A percentile compares a stretch with the other conserved stretches of the same genome.
phyloP scores from a whole-genome alignment of 92 coral and sea anemone genomes.

The Porites evermanni region DNA sequence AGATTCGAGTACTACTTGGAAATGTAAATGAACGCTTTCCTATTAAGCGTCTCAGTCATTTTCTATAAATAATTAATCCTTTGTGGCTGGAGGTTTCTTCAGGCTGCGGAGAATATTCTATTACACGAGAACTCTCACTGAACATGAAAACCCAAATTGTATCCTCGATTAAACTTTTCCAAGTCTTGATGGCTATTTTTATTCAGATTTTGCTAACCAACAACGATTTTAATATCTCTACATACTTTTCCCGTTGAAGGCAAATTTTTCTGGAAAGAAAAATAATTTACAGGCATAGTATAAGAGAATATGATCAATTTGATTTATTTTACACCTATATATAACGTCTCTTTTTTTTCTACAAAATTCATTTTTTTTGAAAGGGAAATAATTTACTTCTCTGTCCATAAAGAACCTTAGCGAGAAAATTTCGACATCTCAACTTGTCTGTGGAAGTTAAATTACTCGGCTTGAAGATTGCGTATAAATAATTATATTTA shows the following conservation, averaged over 20 bases:
- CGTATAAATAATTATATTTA: slow-evolving; percentile 46
- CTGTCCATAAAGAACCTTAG: slow-evolving; percentile 32
- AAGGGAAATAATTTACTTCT: slow-evolving; percentile 38
- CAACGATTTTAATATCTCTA: slow-evolving; percentile 28
- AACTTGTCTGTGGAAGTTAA: slow-evolving; percentile 38
- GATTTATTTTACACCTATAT: slow-evolving; percentile 50
- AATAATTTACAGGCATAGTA: slow-evolving; percentile 56
- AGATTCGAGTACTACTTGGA: slow-evolving; percentile 29
- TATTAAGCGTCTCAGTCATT: slow-evolving; percentile 48
- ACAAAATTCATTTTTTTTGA: slow-evolving; percentile 50
- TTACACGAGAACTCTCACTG: slow-evolving; percentile 3
- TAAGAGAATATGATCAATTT: slow-evolving; percentile 58
- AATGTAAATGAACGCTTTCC: slow-evolving; percentile 52
- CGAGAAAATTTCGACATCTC: slow-evolving; percentile 43
- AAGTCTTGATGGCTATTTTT: slow-evolving; percentile 12
- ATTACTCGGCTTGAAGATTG: slow-evolving; percentile 45
- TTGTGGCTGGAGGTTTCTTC: slow-evolving; percentile 24
- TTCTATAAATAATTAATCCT: slow-evolving; percentile 55
- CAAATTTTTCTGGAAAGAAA: slow-evolving; percentile 34
- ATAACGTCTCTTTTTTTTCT: slow-evolving; percentile 29
- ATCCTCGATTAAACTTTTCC: not conserved
- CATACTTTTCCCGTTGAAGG: slow-evolving; percentile 34
- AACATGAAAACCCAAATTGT: slow-evolving; percentile 15
- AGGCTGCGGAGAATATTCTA: slow-evolving; percentile 5
- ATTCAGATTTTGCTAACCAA: slow-evolving; percentile 37